phyloP scores from a whole-genome alignment of 2,113 vertebrate genomes.

The Macrotus californicus region DNA sequence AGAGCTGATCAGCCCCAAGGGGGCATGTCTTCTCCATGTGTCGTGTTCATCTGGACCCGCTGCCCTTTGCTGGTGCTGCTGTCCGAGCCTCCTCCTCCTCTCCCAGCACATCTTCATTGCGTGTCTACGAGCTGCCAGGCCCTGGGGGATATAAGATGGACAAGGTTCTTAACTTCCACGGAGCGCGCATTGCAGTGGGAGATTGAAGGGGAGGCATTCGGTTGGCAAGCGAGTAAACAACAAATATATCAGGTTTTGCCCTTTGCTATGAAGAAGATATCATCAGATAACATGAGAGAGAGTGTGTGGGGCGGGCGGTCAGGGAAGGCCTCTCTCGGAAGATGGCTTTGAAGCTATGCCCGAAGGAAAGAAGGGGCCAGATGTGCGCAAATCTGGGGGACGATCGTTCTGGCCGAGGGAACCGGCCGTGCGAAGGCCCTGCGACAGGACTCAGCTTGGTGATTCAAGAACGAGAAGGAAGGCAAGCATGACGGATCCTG shows the following conservation, averaged over 20 bases:
- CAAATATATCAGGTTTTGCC: background rate
- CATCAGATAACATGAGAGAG: background rate
- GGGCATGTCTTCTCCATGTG: fast-evolving
- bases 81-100: background rate
- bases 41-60: fast-evolving
- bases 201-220: background rate
- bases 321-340: background rate
- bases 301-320: background rate
- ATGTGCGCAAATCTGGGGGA: background rate
- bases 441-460: background rate
- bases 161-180: background rate
- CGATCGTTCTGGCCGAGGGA: background rate
- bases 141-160: background rate
- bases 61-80: background rate
- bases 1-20: too few species aligned
- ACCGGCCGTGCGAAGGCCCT: background rate
- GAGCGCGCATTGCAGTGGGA: background rate
- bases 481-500: background rate
- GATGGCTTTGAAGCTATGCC: background rate
- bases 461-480: background rate
- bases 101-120: background rate
- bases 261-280: background rate
- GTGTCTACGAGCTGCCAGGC: fast-evolving
- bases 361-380: background rate
- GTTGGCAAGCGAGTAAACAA: background rate